Evolutionary conservation across 2,113 vertebrate genomes (phyloP).

Genomic region (Heteronetta atricapilla): DNA sequence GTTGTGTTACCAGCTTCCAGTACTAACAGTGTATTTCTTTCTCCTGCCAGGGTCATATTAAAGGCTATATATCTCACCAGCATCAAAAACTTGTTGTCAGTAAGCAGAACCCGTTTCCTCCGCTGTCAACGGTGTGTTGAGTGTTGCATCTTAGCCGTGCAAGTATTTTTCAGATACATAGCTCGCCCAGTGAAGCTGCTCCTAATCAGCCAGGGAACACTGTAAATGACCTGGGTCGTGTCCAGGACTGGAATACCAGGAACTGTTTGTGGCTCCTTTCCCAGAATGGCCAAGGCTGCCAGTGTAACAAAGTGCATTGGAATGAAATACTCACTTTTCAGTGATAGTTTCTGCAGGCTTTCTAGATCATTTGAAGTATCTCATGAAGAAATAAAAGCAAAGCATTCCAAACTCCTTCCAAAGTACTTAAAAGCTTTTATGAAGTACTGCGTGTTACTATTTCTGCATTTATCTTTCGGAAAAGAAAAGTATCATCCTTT

Average conservation of each 20-base stretch:
- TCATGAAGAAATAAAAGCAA: neutral
- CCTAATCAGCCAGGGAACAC: neutral
- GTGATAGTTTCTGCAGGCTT: neutral
- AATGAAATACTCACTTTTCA: neutral
- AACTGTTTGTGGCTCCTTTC: constrained; percentile 33
- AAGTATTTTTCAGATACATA: neutral
- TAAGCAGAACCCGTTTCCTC: constrained; percentile 96
- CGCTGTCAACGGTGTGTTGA: constrained; percentile 88
- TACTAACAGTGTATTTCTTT: neutral
- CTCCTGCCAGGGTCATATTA: constrained; percentile 91
- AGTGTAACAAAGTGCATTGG: neutral
- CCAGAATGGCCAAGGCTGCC: neutral
- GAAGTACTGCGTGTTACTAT: neutral
- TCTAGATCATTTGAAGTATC: neutral
- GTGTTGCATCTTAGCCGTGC: neutral
- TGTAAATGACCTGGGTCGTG: neutral
- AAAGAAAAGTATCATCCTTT: neutral
- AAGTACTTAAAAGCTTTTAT: neutral
- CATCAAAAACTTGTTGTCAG: constrained; percentile 99
- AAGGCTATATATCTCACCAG: constrained; percentile 98
- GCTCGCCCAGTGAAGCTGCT: neutral
- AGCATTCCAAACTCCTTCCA: neutral
- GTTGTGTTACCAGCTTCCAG: neutral
- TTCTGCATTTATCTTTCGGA: neutral
- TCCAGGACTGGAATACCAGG: constrained; percentile 20